Evolutionary conservation across 2,113 vertebrate species (phyloP).

Genomic region (Odocoileus virginianus): DNA sequence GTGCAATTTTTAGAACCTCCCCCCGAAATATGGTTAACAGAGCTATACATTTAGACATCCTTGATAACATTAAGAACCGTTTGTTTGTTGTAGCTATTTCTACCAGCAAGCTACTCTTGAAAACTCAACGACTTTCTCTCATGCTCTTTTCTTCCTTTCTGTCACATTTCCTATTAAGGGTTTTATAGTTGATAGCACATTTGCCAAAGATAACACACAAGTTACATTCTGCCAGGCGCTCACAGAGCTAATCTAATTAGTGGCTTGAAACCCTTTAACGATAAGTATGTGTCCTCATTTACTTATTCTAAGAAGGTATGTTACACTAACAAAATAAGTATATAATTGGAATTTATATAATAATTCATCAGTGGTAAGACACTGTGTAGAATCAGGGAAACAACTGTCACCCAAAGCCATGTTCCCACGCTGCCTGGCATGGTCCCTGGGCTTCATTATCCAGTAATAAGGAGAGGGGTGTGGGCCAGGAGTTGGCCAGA

Average conservation of each 20-base stretch:
- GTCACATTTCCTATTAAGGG: conserved; percentile 23
- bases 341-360: background rate
- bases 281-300: background rate
- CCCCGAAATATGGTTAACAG: background rate
- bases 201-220: background rate
- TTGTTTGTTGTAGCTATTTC: background rate
- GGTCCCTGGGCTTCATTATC: background rate
- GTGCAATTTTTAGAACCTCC: background rate
- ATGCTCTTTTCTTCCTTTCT: background rate
- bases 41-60: background rate
- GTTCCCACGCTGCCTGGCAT: background rate
- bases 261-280: background rate
- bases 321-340: background rate
- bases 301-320: background rate
- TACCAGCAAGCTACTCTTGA: background rate
- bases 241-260: background rate
- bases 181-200: background rate
- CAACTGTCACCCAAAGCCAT: background rate
- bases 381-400: background rate
- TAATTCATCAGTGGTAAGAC: background rate
- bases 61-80: background rate
- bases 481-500: background rate
- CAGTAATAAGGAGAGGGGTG: background rate
- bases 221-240: background rate
- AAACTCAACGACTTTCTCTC: background rate